Percentiles rank a stretch among this genome's conserved stretches.
phyloP scores from a whole-genome alignment of 2,113 vertebrate species.

The Laticauda colubrina region DNA sequence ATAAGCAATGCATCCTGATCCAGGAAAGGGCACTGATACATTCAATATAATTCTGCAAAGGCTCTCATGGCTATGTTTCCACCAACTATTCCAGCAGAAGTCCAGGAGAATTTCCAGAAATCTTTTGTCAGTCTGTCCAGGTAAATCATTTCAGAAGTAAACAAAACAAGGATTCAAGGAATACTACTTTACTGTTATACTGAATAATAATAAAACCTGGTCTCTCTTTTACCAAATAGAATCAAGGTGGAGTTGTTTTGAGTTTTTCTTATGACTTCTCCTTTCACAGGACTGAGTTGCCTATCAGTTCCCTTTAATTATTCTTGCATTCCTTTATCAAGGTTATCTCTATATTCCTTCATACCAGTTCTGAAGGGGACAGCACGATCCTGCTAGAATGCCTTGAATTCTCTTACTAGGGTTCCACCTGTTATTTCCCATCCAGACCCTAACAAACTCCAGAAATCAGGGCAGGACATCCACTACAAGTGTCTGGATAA shows the following conservation, averaged over 20 bases:
- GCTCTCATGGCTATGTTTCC: neutral
- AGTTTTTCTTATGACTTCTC: neutral
- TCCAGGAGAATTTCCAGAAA: neutral
- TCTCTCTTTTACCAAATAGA: neutral
- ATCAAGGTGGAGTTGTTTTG: neutral
- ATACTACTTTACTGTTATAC: neutral
- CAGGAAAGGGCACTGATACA: neutral
- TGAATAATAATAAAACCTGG: neutral
- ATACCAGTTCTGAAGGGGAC: neutral
- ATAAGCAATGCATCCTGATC: neutral
- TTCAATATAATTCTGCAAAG: neutral
- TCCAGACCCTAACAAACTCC: neutral
- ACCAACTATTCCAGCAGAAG: neutral
- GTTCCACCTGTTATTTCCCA: neutral
- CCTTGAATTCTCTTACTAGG: neutral
- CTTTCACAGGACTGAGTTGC: neutral
- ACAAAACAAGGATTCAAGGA: neutral
- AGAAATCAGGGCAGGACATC: neutral
- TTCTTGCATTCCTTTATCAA: neutral
- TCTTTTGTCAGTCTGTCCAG: neutral
- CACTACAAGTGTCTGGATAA: neutral
- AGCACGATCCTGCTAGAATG: neutral
- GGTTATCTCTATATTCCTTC: neutral
- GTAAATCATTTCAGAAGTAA: neutral
- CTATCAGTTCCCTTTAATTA: neutral